Base-by-base conservation (phyloP, 2,888 invertebrate genomes). In the Dicroscelio sp. region DNA sequence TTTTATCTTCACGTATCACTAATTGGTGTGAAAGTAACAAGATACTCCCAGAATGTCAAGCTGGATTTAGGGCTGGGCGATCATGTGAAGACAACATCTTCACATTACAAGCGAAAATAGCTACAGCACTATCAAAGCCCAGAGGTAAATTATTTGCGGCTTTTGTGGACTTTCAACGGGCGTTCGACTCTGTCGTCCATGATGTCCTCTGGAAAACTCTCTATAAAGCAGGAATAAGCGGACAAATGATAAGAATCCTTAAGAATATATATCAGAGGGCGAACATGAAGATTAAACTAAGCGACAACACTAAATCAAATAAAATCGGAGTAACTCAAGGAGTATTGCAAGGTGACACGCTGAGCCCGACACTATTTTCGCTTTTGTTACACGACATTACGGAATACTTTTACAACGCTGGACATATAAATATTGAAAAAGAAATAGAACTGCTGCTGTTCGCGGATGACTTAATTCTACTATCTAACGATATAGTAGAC, bases 141-240 rank as follows among this genome's bases (percentile, higher is more conserved):
- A 86, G 78, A 52, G 84, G 86, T 5, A 89, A 84, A 76, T 33
- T 94, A 1, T 94, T 88, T 69, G 90, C 90, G 0, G 90, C 65
- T 25, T 94, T 95, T 79, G 67, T 94, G 3, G 94, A 94, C 63
- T 91, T 94, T 20, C 60, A 79, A 14, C 25, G 87, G 27, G 92
- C 90, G 0, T 94, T 94, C 52, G 94, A 93, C 65, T 92, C 90
- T 3, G 88, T 94, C 0, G 43, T 58, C 0, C 94, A 94, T 65
- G 30, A 60, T 0, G 67, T 88, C 25, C 91, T 94, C 0, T 94
- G 93, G 89, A 14, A 55, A 14, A 86, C 80, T 23, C 63, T 92
- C 14, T 58, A 73, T 25, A 20, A 76, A n/a, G 80, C 83, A 5
- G 91, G 92, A 0, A 71, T 92, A 0, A 92, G 93, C 58, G 55